Evolutionary conservation across 2,113 vertebrate genomes (phyloP).

Genomic region (Atherinomorus stipes): DNA sequence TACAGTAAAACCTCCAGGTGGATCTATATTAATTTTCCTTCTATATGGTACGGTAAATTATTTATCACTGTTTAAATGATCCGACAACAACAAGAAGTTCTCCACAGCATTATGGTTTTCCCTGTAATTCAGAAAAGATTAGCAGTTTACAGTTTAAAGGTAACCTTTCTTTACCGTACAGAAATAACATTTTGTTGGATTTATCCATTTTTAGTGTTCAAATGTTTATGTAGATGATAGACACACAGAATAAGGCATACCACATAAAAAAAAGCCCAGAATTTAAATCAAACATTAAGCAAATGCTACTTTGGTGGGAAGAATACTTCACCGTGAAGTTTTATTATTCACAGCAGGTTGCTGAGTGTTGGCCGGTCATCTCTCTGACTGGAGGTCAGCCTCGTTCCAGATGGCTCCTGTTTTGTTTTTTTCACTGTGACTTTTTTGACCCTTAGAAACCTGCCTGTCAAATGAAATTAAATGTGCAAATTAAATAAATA

Average conservation of each 20-base stretch:
- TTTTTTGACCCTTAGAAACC: conserved; percentile 46
- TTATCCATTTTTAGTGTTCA: conserved; percentile 7
- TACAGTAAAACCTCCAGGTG: too few relatives aligned
- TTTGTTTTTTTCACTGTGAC: conserved; percentile 36
- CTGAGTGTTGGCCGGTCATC: conserved; percentile 29
- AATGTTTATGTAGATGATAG: conserved; percentile 16
- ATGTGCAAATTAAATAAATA: conserved; percentile 18
- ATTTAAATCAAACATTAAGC: too few relatives aligned
- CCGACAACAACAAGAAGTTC: too few relatives aligned
- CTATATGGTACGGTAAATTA: too few relatives aligned
- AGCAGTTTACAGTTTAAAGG: conserved; percentile 30
- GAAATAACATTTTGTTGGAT: conserved; percentile 29
- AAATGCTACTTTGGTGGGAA: background rate
- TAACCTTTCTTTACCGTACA: background rate
- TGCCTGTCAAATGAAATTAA: conserved; percentile 43
- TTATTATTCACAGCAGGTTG: conserved; percentile 60
- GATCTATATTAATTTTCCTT: too few relatives aligned
- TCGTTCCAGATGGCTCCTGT: conserved; percentile 54
- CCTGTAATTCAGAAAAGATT: conserved; percentile 25
- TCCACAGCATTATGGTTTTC: background rate
- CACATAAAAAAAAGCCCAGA: background rate
- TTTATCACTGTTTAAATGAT: too few relatives aligned
- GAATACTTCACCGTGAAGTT: conserved; percentile 26
- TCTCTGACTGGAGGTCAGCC: conserved; percentile 49
- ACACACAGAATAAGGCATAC: conserved; percentile 2